Evolutionary conservation across 1,140 invertebrate genomes (phyloP), one percentile per base, ranked within the genome.

Genomic region (Alviniconcha marisindica): DNA sequence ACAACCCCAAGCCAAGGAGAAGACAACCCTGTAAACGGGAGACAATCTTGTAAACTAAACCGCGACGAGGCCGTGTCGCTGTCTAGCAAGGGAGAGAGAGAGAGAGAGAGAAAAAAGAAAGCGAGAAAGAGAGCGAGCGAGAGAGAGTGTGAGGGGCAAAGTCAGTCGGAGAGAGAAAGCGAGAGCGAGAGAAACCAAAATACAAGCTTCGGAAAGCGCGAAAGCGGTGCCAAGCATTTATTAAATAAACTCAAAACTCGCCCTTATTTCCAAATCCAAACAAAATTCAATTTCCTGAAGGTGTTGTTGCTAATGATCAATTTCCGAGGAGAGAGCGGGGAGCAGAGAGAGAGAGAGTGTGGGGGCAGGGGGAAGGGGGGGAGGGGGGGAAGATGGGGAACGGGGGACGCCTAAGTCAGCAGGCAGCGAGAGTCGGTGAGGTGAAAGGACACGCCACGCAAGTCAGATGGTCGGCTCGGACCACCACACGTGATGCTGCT

Each of bases 211-310:
- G 31, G 63, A 66, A 28, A 31, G 63, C 24, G 15, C n/a, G 28
- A 28, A 74, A n/a, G 38, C 15, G 24, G 33, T 54, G 51, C 15
- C 83, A 40, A n/a, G 21, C 78, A 76, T 84, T 84, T 81, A 76
- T 73, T 81, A 76, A 84, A 84, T 84, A 81, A 81, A 84, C 83
- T 81, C n/a, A 48, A 40, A 81, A 31, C 38, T 76, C 60, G 48
- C 71, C 83, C 42, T 66, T 60, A 81, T 84, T 84, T 84, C 83
- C 83, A 81, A 84, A 81, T 81, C 78, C 73, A 84, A 84, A 81
- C 81, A 84, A 84, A 84, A 84, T 80, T 84, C 83, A 84, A 84
- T 84, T 84, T 84, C 83, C 78, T 81, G 33, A 56, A 63, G 77
- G 77, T 84, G 83, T 80, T 76, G 48, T 63, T 60, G 79, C 71